These are phyloP conservation scores for Pluvianellus socialis DNA, from an alignment of 2,113 vertebrate genomes.

Conservation along the genomic window DNA sequence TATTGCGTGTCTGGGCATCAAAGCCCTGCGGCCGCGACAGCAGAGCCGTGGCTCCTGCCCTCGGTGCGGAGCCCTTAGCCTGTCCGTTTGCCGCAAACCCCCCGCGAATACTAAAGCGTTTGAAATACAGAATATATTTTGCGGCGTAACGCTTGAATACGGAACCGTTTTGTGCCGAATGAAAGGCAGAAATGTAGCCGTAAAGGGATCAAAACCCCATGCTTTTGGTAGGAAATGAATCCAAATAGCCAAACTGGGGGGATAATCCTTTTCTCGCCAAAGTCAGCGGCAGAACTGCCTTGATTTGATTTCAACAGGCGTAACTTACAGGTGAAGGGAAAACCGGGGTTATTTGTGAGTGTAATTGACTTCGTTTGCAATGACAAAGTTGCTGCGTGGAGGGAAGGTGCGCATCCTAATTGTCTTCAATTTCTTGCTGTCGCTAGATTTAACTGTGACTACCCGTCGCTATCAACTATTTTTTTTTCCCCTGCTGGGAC, in stretches of 20 bases:
- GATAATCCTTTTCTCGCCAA: neutral
- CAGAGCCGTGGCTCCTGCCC: neutral
- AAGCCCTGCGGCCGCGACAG: neutral
- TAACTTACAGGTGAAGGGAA: neutral
- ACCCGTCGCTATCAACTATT: neutral
- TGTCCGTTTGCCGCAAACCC: neutral
- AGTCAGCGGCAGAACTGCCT: neutral
- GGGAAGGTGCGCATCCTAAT: neutral
- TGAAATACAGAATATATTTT: neutral
- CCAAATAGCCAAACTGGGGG: neutral
- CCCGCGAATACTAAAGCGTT: rapidly evolving
- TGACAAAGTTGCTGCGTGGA: neutral
- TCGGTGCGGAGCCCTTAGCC: neutral
- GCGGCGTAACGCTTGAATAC: rapidly evolving
- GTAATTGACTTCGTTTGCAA: neutral
- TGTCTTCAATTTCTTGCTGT: neutral
- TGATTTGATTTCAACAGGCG: neutral
- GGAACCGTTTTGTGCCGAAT: neutral
- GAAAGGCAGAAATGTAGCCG: neutral
- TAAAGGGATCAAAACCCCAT: neutral
- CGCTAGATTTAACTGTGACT: neutral
- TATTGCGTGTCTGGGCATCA: neutral
- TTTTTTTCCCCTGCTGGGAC: neutral
- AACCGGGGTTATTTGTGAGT: neutral
- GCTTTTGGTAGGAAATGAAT: neutral